A percentile compares a stretch with the other conserved stretches of the same genome.
Evolutionary conservation across 1,140 invertebrate species (phyloP).

Genomic region (Rhysida immarginata): DNA sequence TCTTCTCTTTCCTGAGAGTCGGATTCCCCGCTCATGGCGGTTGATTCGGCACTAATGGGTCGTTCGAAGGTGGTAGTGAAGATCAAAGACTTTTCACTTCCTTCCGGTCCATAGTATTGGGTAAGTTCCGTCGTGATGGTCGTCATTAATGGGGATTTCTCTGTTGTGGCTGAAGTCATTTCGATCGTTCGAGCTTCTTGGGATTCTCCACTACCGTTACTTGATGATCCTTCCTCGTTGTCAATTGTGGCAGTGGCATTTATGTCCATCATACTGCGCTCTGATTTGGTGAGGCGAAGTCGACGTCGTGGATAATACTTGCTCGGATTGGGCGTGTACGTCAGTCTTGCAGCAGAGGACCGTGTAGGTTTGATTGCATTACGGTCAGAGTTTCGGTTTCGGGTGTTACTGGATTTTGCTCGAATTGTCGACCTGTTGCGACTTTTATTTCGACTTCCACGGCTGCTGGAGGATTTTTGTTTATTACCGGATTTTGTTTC

Average conservation of each 20-base stretch:
- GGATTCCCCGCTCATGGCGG: not conserved
- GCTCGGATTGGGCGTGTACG: slow-evolving; percentile 1
- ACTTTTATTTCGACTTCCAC: too few relatives aligned
- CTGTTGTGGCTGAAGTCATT: not conserved
- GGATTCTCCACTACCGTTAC: not conserved
- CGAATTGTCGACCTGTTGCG: not conserved
- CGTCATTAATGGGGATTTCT: not conserved
- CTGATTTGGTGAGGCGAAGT: not conserved
- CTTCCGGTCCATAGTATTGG: not conserved
- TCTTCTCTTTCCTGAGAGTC: not conserved
- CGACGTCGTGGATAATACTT: slow-evolving; percentile 1
- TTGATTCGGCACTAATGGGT: too few relatives aligned
- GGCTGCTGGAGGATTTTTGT: too few relatives aligned
- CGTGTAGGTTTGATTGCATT: slow-evolving; percentile 1
- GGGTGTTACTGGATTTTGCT: not conserved
- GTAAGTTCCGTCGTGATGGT: slow-evolving; percentile 1
- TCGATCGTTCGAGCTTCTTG: not conserved
- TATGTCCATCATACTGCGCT: not conserved
- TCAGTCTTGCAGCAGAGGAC: not conserved
- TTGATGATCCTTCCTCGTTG: not conserved
- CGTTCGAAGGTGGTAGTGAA: slow-evolving; percentile 4
- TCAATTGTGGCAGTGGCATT: not conserved
- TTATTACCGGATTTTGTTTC: too few relatives aligned
- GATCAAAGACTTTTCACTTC: not conserved
- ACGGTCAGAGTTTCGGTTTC: not conserved